Evolutionary conservation across 2,113 vertebrate species (phyloP).

Genomic region (Amazona vittata): DNA sequence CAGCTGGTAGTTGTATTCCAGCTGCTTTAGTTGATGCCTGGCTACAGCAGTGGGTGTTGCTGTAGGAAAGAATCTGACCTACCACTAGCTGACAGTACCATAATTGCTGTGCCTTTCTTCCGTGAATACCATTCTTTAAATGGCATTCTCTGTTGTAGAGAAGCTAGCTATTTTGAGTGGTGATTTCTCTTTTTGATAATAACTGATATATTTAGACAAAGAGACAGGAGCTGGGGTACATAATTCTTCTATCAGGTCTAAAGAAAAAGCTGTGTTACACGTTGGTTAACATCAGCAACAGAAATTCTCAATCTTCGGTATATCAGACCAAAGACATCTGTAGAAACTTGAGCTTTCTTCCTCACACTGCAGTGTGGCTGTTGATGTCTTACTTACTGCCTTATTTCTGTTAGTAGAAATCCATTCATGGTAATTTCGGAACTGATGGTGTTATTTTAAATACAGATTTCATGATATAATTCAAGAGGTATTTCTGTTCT

Average conservation of each 20-base stretch:
- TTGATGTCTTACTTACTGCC: not conserved
- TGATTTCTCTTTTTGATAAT: not conserved
- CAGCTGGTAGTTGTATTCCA: not conserved
- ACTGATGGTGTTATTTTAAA: not conserved
- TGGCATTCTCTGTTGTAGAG: not conserved
- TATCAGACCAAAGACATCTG: not conserved
- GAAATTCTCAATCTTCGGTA: not conserved
- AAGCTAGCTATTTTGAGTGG: not conserved
- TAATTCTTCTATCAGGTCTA: not conserved
- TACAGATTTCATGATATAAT: not conserved
- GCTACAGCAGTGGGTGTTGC: not conserved
- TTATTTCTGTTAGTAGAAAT: not conserved
- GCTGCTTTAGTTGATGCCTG: not conserved
- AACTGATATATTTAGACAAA: not conserved
- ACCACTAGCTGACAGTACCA: not conserved
- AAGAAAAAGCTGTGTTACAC: accelerated
- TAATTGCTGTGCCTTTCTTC: not conserved
- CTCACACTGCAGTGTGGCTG: not conserved
- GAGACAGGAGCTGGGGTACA: not conserved
- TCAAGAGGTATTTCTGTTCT: not conserved
- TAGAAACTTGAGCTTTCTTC: not conserved
- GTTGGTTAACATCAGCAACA: not conserved
- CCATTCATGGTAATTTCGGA: not conserved
- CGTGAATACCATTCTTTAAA: not conserved
- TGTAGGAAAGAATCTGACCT: not conserved